Percentiles rank a stretch among this genome's conserved stretches.
Conservation (phyloP, 2,113 vertebrate species). For the Nestor notabilis region DNA sequence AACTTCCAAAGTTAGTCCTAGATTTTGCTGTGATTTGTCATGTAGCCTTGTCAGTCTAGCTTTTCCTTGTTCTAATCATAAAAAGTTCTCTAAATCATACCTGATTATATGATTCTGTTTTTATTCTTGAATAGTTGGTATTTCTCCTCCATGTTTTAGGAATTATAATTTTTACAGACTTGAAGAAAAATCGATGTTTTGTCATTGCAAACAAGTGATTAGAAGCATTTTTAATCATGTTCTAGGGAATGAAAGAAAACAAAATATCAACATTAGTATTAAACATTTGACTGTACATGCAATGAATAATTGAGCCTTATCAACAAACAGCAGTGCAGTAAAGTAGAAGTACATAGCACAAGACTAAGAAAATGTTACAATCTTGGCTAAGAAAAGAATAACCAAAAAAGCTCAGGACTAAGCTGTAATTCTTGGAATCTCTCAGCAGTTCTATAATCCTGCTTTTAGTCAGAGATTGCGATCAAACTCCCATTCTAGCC, state of each 20-base stretch:
- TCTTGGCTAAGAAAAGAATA: background rate
- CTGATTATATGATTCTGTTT: conserved; percentile 74
- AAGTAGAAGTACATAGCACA: background rate
- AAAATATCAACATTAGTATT: background rate
- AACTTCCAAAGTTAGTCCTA: background rate
- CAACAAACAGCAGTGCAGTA: background rate
- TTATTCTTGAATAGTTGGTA: conserved; percentile 43
- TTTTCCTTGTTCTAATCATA: background rate
- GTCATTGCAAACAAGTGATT: conserved; percentile 69
- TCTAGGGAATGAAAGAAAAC: conserved; percentile 49
- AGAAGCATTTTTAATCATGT: conserved; percentile 73
- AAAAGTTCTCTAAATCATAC: conserved; percentile 44
- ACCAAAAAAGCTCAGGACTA: background rate
- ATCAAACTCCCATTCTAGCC: background rate
- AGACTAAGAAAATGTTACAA: background rate
- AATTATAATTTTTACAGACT: conserved; percentile 75
- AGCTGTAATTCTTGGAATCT: background rate
- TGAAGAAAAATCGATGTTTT: conserved; percentile 70
- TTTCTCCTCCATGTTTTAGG: conserved; percentile 70
- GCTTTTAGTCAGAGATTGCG: background rate
- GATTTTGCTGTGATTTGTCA: background rate
- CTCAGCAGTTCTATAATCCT: background rate
- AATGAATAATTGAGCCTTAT: background rate
- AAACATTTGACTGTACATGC: background rate
- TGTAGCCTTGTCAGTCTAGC: background rate